These are phyloP conservation scores for Eubasilissa regina DNA, from an alignment of 1,140 invertebrate species.

Conservation along the genomic window DNA sequence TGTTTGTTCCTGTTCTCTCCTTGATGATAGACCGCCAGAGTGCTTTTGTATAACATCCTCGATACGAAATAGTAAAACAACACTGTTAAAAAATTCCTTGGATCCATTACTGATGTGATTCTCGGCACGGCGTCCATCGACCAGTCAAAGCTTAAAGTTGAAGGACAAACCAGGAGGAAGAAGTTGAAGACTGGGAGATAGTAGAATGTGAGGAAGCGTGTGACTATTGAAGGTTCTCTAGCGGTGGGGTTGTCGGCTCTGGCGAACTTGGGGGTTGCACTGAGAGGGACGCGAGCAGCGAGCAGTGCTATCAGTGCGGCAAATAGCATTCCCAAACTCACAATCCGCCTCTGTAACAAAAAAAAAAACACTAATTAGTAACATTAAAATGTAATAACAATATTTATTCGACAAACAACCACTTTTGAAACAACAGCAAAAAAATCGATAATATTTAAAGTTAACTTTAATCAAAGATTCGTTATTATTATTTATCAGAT, in stretches of 20 bases:
- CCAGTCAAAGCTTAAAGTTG: conserved; percentile 93
- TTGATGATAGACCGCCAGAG: conserved; percentile 44
- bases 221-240: conserved; percentile 79
- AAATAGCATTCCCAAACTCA: conserved; percentile 77
- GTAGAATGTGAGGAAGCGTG: conserved; percentile 86
- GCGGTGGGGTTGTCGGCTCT: conserved; percentile 93
- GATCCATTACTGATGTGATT: conserved; percentile 81
- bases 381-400: not conserved
- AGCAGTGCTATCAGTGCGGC: conserved; percentile 74
- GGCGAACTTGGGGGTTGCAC: conserved; percentile 84
- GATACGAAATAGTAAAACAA: conserved; percentile 79
- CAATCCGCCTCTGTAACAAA: conserved; percentile 77
- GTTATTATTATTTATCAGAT: no score
- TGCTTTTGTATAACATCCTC: conserved; percentile 67
- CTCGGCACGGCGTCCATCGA: conserved; percentile 94
- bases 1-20: conserved; percentile 51
- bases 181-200: conserved; percentile 92
- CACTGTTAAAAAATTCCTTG: conserved; percentile 81
- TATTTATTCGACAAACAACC: no score
- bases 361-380: conserved; percentile 51
- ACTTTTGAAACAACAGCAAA: no score
- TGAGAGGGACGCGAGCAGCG: conserved; percentile 77
- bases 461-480: no score
- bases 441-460: no score
- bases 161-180: conserved; percentile 85